Percentiles rank a stretch among this genome's conserved stretches.
Evolutionary conservation across 1,140 invertebrate species (phyloP).

Genomic region (Brachionus angularis): DNA sequence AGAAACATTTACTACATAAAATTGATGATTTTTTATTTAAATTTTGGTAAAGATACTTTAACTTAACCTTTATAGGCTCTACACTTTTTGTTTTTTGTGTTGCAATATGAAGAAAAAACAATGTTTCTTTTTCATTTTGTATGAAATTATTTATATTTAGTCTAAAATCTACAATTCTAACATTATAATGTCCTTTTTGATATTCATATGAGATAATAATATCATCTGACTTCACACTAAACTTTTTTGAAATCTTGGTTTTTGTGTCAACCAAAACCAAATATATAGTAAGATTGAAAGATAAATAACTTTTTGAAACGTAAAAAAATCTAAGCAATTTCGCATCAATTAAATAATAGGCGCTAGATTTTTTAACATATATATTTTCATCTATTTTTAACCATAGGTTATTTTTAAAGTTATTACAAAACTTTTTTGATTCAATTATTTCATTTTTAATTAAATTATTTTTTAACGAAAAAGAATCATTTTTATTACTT

Average conservation of each 20-base stretch:
- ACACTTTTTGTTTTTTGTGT: not conserved
- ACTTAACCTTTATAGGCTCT: not conserved
- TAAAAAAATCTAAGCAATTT: constrained; percentile 10
- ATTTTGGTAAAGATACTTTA: too few relatives aligned
- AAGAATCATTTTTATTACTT: too few relatives aligned
- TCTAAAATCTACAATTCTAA: not conserved
- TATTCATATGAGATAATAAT: too few relatives aligned
- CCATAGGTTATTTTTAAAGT: constrained; percentile 16
- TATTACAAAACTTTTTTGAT: too few relatives aligned
- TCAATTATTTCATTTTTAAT: too few relatives aligned
- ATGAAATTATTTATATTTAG: not conserved
- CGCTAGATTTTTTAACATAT: not conserved
- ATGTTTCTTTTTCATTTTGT: not conserved
- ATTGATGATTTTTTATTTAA: not conserved
- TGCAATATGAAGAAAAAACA: not conserved
- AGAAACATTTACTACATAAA: constrained; percentile 13
- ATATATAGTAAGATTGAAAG: not conserved
- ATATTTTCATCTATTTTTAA: not conserved
- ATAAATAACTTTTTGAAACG: not conserved
- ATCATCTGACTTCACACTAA: too few relatives aligned
- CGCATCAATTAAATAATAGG: constrained; percentile 2
- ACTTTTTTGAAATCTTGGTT: not conserved
- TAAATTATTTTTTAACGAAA: too few relatives aligned
- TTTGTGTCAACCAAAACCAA: not conserved
- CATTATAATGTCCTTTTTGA: too few relatives aligned